Base-by-base conservation (phyloP, 2,888 invertebrate species). In the Opisthograptis luteolata region DNA sequence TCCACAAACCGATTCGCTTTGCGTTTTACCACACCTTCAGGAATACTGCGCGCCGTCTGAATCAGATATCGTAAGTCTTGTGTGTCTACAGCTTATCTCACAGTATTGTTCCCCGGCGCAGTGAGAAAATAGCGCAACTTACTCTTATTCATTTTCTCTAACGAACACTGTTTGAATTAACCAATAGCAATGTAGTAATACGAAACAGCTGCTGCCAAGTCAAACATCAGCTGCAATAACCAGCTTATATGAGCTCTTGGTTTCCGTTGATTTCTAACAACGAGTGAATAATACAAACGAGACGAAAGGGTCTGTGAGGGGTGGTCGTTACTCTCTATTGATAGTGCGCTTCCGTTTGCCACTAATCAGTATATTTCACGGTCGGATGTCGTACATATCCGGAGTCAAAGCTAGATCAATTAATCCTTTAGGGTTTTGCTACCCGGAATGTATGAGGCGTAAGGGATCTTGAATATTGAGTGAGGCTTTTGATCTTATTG, bases 361-460 rank as follows among this genome's bases (percentile, higher is more conserved):
- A 66, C 70, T 75, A 75, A 78, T 77, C 72, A 75, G 66, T 63
- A 71, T 70, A 71, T 71, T 79, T 71, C 55, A 70, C 55, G 68
- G 68, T 62, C 62, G 67, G 62, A 64, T 67, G 66, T 66, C 53
- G 64, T 64, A 66, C 56, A 66, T 63, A 45, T 59, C 62, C 55
- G 49, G 12, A 58, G 47, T 42, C 52, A 57, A 62, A 60, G 64
- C 50, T 52, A 66, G 70, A 76, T 72, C 69, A 67, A 71, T 76
- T 68, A 67, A 68, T 69, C 25, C 46, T 43, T 49, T 52, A 31
- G 28, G 14, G 20, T 49, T 37, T 25, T 36, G 12, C 10, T 6
- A 31, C 30, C 22, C 24, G 15, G 22, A 24, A 20, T 17, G 17
- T 27, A 9, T 27, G 8, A 12, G 19, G 27, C 32, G 30, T 9